phyloP scores from a whole-genome alignment of 1,140 invertebrate genomes.

The Wasmannia auropunctata region DNA sequence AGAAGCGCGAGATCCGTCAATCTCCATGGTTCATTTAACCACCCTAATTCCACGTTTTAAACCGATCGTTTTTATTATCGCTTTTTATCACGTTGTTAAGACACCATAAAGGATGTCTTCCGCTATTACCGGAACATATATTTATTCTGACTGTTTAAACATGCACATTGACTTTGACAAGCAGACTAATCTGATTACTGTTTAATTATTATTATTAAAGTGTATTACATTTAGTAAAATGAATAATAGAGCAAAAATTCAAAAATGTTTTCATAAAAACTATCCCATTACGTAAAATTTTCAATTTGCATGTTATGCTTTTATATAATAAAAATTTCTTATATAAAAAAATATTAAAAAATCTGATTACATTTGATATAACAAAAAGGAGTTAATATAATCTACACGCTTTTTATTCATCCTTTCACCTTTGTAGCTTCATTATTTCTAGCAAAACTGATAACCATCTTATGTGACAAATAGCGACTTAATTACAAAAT shows the following conservation, averaged over 20 bases:
- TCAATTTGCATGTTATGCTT: neutral
- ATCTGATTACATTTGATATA: neutral
- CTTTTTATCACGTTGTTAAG: neutral
- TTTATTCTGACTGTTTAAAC: neutral
- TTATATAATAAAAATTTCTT: neutral
- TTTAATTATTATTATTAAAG: neutral
- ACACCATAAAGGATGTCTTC: neutral
- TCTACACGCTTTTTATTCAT: neutral
- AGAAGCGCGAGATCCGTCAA: neutral
- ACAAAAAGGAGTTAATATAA: neutral
- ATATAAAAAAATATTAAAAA: neutral
- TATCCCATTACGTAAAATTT: neutral
- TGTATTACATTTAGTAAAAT: neutral
- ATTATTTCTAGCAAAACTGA: conserved; percentile 22
- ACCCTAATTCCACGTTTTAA: neutral
- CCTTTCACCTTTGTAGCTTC: neutral
- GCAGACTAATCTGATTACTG: neutral
- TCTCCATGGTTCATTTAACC: neutral
- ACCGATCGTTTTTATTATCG: neutral
- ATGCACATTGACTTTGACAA: neutral
- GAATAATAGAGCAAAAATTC: neutral
- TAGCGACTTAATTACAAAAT: conserved; percentile 20
- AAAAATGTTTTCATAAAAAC: neutral
- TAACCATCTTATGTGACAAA: conserved; percentile 24
- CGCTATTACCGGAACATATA: neutral